phyloP scores from a whole-genome alignment of 1,140 invertebrate species.

The Drosophila bocki region DNA sequence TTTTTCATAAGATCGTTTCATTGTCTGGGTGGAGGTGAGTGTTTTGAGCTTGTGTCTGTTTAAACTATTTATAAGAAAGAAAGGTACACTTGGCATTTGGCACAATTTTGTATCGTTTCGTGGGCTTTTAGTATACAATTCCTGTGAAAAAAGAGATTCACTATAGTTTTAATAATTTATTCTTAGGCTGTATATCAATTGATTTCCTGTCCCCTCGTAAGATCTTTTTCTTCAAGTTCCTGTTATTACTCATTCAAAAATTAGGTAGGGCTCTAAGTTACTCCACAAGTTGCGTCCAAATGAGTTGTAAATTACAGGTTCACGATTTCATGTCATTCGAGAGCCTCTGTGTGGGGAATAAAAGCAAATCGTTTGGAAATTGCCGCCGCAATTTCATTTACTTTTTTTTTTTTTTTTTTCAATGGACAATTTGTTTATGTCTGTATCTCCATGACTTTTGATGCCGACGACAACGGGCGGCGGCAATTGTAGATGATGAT shows the following conservation, averaged over 20 bases:
- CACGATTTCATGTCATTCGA: slow-evolving; percentile 60
- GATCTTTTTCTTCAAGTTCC: background rate
- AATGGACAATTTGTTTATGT: slow-evolving; percentile 75
- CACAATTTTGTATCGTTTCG: slow-evolving; percentile 41
- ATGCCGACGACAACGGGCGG: slow-evolving; percentile 34
- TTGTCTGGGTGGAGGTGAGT: slow-evolving; percentile 21
- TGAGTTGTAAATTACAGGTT: slow-evolving; percentile 75
- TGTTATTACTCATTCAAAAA: background rate
- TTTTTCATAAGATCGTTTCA: slow-evolving; percentile 51
- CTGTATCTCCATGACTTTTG: slow-evolving; percentile 36
- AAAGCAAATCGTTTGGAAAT: slow-evolving; percentile 67
- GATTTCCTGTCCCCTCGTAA: background rate
- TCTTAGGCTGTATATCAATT: background rate
- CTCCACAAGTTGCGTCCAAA: slow-evolving; percentile 27
- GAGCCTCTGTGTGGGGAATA: background rate
- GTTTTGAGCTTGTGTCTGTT: background rate
- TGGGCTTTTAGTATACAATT: slow-evolving; percentile 2
- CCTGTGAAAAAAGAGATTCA: background rate
- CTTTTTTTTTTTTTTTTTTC: slow-evolving; percentile 38
- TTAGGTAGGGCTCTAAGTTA: slow-evolving; percentile 30
- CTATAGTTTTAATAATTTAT: background rate
- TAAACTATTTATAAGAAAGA: slow-evolving; percentile 46
- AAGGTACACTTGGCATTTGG: slow-evolving; percentile 68
- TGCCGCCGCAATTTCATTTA: slow-evolving; percentile 70
- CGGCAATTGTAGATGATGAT: slow-evolving; percentile 37